Conservation (phyloP, 2,888 invertebrate species). For the Chromoteleia sp. region DNA sequence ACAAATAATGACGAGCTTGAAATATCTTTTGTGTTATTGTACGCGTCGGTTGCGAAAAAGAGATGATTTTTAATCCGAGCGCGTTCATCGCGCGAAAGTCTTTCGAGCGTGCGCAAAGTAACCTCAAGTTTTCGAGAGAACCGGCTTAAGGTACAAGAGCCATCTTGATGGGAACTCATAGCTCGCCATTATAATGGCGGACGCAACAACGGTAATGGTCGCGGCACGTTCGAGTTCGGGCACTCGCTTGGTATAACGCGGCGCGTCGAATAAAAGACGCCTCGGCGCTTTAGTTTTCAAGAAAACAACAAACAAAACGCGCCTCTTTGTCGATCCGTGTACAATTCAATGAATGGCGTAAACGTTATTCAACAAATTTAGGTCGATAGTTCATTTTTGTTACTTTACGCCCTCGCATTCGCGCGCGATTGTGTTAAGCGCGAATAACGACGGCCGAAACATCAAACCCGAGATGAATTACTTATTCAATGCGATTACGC, state of each 20-base stretch:
- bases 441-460: constrained; percentile 9
- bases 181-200: constrained; percentile 70
- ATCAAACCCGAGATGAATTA: constrained; percentile 37
- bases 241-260: constrained; percentile 48
- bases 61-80: constrained; percentile 20
- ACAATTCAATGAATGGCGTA: constrained; percentile 55
- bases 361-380: constrained; percentile 37
- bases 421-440: constrained; percentile 15
- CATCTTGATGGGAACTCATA: constrained; percentile 65
- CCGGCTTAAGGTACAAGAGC: constrained; percentile 56
- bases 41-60: constrained; percentile 2
- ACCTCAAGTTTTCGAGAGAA: constrained; percentile 62
- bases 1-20: constrained; percentile 13
- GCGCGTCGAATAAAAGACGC: constrained; percentile 50
- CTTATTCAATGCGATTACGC: constrained; percentile 37
- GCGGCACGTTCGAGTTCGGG: constrained; percentile 61
- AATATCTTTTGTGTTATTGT: constrained; percentile 21
- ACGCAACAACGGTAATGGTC: constrained; percentile 53
- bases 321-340: constrained; percentile 28
- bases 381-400: constrained; percentile 56
- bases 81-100: constrained; percentile 34
- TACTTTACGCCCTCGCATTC: constrained; percentile 12
- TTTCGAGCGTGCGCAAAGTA: constrained; percentile 41
- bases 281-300: constrained; percentile 46
- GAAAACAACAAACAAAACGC: constrained; percentile 53